phyloP scores from a whole-genome alignment of 2,888 invertebrate species.

The Caenorhabditis wallacei region DNA sequence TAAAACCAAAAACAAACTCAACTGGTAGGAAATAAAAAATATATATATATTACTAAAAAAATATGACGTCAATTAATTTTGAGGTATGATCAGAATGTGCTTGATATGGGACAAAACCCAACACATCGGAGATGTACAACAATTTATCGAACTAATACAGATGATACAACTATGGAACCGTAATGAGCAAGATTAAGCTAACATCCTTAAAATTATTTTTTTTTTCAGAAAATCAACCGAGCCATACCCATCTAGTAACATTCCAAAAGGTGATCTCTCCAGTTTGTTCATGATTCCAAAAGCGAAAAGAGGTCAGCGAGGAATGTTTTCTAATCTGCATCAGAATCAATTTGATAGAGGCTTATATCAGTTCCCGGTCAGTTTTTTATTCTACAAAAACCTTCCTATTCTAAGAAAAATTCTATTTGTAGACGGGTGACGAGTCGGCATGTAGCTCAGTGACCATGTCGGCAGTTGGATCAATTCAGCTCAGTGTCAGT shows the following conservation, averaged over 20 bases:
- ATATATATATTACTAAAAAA: not conserved
- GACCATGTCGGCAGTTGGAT: constrained; percentile 84
- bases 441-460: constrained; percentile 70
- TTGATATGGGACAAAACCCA: constrained; percentile 74
- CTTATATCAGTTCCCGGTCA: constrained; percentile 77
- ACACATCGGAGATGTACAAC: constrained; percentile 76
- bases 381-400: not conserved
- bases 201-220: not conserved
- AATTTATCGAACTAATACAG: constrained; percentile 77
- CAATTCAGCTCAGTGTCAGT: constrained; percentile 86
- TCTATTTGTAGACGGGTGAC: constrained; percentile 58
- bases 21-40: constrained; percentile 54
- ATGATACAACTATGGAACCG: constrained; percentile 70
- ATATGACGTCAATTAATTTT: constrained; percentile 18
- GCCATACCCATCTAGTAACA: not conserved
- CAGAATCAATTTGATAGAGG: constrained; percentile 81
- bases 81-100: constrained; percentile 80
- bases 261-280: constrained; percentile 67
- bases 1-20: constrained; percentile 57
- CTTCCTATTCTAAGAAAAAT: not conserved
- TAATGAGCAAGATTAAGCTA: not conserved
- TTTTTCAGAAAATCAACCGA: constrained; percentile 36
- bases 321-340: constrained; percentile 81
- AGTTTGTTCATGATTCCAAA: constrained; percentile 78
- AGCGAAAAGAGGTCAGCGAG: constrained; percentile 67